Evolutionary conservation across 2,797 vertebrate species (phyloP).

Genomic region (Hippoglossus hippoglossus): DNA sequence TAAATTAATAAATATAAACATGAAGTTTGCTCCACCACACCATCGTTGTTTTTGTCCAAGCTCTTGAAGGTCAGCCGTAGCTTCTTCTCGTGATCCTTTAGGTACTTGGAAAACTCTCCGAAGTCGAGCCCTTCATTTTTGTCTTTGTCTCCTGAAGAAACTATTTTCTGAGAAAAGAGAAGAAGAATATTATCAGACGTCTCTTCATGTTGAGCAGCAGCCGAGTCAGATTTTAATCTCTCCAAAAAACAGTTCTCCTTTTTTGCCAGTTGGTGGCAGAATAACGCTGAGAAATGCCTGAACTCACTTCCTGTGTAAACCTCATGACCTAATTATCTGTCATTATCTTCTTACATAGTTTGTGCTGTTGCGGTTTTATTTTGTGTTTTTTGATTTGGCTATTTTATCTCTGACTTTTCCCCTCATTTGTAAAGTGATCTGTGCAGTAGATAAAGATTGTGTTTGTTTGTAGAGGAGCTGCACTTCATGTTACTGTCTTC

Average conservation of each 20-base stretch:
- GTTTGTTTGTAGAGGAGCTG: too few species aligned
- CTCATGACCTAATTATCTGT: not conserved
- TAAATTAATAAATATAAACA: not conserved
- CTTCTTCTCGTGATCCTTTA: constrained; percentile 98
- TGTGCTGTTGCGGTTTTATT: too few species aligned
- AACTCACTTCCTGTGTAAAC: constrained; percentile 9
- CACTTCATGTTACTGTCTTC: not conserved
- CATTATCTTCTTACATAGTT: too few species aligned
- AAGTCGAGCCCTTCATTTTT: constrained; percentile 92
- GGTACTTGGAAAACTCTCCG: constrained; percentile 93
- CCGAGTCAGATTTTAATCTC: too few species aligned
- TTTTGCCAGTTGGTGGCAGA: constrained; percentile 26
- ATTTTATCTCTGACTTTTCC: too few species aligned
- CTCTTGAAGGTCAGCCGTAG: constrained; percentile 95
- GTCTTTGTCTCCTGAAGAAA: constrained; percentile 90
- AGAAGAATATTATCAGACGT: constrained; percentile 12
- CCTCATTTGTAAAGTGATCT: too few species aligned
- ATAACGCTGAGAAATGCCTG: not conserved
- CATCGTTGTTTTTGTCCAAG: constrained; percentile 96
- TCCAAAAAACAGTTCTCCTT: too few species aligned
- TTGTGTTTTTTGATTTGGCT: too few species aligned
- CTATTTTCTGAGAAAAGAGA: constrained; percentile 88
- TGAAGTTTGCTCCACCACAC: constrained; percentile 67
- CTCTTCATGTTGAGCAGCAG: too few species aligned
- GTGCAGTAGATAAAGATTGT: too few species aligned